A percentile compares a stretch with the other conserved stretches of the same genome.
phyloP scores from a whole-genome alignment of 2,888 invertebrate species.

The Laothoe populi region DNA sequence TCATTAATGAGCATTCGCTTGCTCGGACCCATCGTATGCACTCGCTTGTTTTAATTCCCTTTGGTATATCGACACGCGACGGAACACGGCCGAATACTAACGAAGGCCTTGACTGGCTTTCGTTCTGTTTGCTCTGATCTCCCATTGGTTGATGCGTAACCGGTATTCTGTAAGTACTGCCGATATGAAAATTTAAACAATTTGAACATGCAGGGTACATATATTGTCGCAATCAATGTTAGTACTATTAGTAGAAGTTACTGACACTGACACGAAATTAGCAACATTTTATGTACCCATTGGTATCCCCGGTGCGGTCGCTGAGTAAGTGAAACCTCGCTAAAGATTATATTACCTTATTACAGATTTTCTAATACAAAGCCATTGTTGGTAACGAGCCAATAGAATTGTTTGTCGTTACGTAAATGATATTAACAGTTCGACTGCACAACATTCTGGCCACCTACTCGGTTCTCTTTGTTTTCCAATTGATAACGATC shows the following conservation, averaged over 20 bases:
- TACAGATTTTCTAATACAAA: constrained; percentile 16
- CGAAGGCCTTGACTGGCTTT: too few species aligned
- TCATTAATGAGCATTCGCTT: too few species aligned
- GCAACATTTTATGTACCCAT: neutral
- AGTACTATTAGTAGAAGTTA: neutral
- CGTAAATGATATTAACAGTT: constrained; percentile 26
- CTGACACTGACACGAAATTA: neutral
- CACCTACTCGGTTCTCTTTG: constrained; percentile 26
- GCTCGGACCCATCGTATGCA: too few species aligned
- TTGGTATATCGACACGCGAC: too few species aligned
- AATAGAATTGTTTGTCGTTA: constrained; percentile 22
- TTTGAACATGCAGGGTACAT: too few species aligned
- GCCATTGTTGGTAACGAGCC: constrained; percentile 21
- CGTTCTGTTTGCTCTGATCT: too few species aligned
- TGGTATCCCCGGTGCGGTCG: constrained; percentile 1
- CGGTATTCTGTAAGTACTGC: too few species aligned
- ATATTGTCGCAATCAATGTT: too few species aligned
- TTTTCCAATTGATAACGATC: constrained; percentile 24
- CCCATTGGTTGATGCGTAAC: too few species aligned
- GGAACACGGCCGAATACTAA: too few species aligned
- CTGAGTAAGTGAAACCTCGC: constrained; percentile 11
- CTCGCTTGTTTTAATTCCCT: too few species aligned
- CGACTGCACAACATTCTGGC: constrained; percentile 16
- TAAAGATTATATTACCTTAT: constrained; percentile 17
- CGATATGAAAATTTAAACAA: too few species aligned